Base-by-base conservation (phyloP, 2,797 vertebrate species). In the Paguma larvata region DNA sequence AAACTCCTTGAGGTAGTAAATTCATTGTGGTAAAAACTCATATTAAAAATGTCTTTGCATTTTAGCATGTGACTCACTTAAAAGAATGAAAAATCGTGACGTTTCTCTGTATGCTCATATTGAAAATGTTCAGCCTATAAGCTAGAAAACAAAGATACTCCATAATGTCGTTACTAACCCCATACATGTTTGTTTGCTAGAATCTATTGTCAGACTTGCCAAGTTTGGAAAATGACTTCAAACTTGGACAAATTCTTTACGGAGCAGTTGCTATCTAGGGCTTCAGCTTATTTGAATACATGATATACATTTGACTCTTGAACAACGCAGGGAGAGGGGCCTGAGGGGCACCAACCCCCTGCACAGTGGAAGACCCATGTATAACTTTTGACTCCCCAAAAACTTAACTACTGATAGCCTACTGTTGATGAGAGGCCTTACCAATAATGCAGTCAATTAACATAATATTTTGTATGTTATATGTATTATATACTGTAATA, bases 181-280 rank as follows among this genome's bases (percentile, higher is more conserved):
- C 75, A 62, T 65, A 23, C 16, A 19, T 63, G 70, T 56, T 63
- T 94, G 48, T 92, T 48, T 79, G n/a, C 34, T 68, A 32, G 67
- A 70, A 14, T 88, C 77, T 91, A 44, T 53, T 92, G 25, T 84
- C 41, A 62, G 27, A 89, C 84, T 95, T 56, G 3, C 25, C 59
- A 80, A 51, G 46, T 86, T 94, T 70, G 73, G 77, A 83, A 95
- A 96, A 65, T 92, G 51, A 62, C 86, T 84, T 94, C 38, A 25
- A 89, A 89, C 68, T 53, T 68, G 41, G 80, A 77, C 65, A 78
- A 25, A 78, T 15, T 85, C 59, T 85, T 82, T 80, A 75, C 73
- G 65, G 10, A 87, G 13, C 41, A 68, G 18, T 68, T 83, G 65
- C 72, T 65, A 11, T 53, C 21, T 89, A 68, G 63, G 44, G 34